Evolutionary conservation across 1,140 invertebrate genomes (phyloP), one percentile per base, ranked within the genome.

Genomic region (Nylanderia fulva): DNA sequence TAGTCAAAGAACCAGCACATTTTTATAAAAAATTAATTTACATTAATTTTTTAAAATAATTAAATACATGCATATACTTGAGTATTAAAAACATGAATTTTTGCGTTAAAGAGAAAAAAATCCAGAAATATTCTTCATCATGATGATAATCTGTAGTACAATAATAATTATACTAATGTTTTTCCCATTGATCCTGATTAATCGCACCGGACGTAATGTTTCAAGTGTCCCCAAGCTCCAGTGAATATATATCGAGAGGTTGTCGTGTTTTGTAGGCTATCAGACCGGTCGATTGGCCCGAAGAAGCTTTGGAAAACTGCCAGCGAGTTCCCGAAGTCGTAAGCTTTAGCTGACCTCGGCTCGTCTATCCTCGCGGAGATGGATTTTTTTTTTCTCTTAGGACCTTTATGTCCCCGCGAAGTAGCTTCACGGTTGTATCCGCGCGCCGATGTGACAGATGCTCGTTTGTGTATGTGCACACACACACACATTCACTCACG

Each of bases 261-360:
- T 56, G 33, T 29, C 86, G 75, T 58, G 86, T 89, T 89, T 90
- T 71, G 82, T 68, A 69, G 83, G 60, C 86, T 76, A 89, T 87
- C 83, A 85, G 74, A 4, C 71, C 9, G 33, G 74, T 85, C 80
- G 88, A 87, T 85, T 87, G 69, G 42, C 82, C 8, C 87, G 75
- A 79, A 85, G 82, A 85, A 85, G 61, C 42, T 24, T 85, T 89
- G 87, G 87, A 89, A 86, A 64, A 52, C 1, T 54, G 87, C 87
- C 87, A 89, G 36, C 68, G 27, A 72, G 69, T 82, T 61, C 18
- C 66, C 61, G 48, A 85, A 77, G 63, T 52, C 48, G 83, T 75
- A 68, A 88, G 83, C 84, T 76, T 88, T 88, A 68, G 88, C 76
- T 89, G 85, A 89, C 83, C 88, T 85, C 85, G 72, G 76, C 85